Base-by-base conservation (phyloP, 1,140 invertebrate genomes). In the Maniola jurtina region DNA sequence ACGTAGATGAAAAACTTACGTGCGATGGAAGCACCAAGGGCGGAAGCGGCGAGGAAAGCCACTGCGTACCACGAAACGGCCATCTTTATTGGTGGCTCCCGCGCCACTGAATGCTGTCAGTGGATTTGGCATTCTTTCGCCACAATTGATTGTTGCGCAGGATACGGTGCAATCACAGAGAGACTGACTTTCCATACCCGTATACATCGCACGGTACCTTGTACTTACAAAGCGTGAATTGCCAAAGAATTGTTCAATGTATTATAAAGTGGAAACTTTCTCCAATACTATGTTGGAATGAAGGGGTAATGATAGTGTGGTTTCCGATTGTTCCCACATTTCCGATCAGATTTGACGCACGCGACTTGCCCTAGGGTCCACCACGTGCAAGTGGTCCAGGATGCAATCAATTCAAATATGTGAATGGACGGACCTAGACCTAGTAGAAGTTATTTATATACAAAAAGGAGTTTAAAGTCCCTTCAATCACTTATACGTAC, bases 61-160 rank as follows among this genome's bases (percentile, higher is more conserved):
- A 86, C 77, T 9, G 81, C 72, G 76, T 83, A 81, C 81, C 74
- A 83, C 72, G 83, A 79, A 50, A 83, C 86, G 62, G 77, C 88
- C 88, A 90, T 90, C 75, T 66, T 66, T 59, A 61, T 69, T 72
- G 65, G 80, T 81, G 81, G 78, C 81, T 81, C 73, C 69, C 77
- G 76, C 77, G 83, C 86, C 82, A 88, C 84, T 90, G 81, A 84
- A 34, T 55, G 33, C 55, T 40, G 66, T 64, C 71, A 73, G 48
- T 75, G 77, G 76, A 79, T 85, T 86, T 76, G 80, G 80, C 73
- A 77, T 80, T 88, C 83, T 81, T 81, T 82, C 71, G 75, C 77
- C 69, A 79, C 83, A 80, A 81, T 82, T 80, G 77, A 83, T 71
- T 76, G 77, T 67, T 79, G 77, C 79, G 78, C 75, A 75, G 68